Percentiles rank a stretch among this genome's conserved stretches.
phyloP scores from a whole-genome alignment of 2,797 vertebrate genomes.

The Rachycentron canadum region DNA sequence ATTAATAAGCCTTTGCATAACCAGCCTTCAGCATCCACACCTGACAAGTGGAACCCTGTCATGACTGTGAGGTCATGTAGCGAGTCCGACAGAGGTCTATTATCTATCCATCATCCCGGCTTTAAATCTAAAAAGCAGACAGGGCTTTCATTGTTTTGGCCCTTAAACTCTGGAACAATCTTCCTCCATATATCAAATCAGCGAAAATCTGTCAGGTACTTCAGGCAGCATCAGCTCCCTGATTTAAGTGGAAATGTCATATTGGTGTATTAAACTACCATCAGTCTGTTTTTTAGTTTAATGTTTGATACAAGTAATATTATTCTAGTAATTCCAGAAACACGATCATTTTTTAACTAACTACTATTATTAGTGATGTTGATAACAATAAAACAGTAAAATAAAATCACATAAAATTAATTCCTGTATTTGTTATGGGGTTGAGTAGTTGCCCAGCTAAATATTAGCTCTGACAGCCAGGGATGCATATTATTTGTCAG shows the following conservation, averaged over 20 bases:
- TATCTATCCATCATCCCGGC: conserved; percentile 20
- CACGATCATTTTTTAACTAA: too few species aligned
- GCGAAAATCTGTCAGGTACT: conserved; percentile 7
- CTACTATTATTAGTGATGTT: neutral
- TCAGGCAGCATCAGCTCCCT: neutral
- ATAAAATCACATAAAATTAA: neutral
- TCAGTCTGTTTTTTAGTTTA: neutral
- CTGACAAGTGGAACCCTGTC: neutral
- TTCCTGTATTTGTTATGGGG: neutral
- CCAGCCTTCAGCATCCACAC: neutral
- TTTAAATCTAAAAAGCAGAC: conserved; percentile 28
- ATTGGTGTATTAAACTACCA: neutral
- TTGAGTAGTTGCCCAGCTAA: neutral
- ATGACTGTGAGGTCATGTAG: neutral
- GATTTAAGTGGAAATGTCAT: neutral
- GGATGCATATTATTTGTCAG: neutral
- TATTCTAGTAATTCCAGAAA: neutral
- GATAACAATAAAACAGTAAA: neutral
- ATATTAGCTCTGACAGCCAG: neutral
- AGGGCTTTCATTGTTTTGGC: conserved; percentile 18
- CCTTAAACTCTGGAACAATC: conserved; percentile 1
- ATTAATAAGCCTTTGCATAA: neutral
- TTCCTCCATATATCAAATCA: conserved; percentile 4
- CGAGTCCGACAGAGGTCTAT: neutral
- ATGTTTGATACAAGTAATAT: neutral